These are phyloP conservation scores for Numida meleagris DNA, from an alignment of 2,113 vertebrate species.

Conservation along the genomic window DNA sequence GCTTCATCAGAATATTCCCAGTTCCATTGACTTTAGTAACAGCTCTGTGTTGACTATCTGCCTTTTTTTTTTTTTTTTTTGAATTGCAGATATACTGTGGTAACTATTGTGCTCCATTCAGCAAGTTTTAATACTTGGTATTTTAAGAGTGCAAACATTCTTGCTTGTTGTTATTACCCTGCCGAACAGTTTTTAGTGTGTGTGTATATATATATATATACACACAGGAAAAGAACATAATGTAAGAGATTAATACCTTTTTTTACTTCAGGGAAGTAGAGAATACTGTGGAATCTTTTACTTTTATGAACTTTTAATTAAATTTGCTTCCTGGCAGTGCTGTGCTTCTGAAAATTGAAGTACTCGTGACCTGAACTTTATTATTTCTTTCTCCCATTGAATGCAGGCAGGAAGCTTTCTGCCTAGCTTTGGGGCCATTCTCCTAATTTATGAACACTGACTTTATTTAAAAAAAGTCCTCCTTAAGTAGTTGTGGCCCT, in stretches of 20 bases:
- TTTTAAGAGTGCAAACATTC: not conserved
- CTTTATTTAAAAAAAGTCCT: not conserved
- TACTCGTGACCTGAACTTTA: not conserved
- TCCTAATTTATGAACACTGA: not conserved
- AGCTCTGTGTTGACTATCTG: not conserved
- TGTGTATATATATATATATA: not conserved
- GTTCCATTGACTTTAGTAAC: not conserved
- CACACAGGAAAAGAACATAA: not conserved
- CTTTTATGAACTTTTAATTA: not conserved
- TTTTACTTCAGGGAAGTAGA: not conserved
- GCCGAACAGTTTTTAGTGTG: not conserved
- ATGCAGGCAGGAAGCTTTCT: not conserved
- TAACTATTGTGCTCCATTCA: not conserved
- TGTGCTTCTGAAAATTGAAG: conserved; percentile 7
- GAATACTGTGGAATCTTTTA: not conserved
- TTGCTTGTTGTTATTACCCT: not conserved
- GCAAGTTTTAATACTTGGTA: not conserved
- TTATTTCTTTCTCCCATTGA: not conserved
- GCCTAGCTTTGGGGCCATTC: not conserved
- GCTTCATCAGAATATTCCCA: not conserved
- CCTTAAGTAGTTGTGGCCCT: not conserved
- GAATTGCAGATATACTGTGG: not conserved
- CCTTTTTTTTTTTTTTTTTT: not conserved
- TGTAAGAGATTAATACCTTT: not conserved
- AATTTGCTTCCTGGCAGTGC: not conserved